Percentiles rank a stretch among this genome's conserved stretches.
Conservation (phyloP, 2,888 invertebrate species). For the Acrocyrtus sp. region DNA sequence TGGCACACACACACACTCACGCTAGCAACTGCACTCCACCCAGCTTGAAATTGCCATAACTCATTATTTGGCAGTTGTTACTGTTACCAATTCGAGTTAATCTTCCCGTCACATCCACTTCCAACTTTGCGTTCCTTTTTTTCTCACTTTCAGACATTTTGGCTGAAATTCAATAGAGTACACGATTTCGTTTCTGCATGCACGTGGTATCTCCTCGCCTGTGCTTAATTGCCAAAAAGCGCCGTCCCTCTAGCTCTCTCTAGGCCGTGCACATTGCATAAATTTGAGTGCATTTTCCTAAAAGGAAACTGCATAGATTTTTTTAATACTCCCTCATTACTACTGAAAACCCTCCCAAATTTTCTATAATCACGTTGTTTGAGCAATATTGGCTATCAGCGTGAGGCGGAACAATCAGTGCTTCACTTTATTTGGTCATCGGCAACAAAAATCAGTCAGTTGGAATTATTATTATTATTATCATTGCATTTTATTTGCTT, state of each 20-base stretch:
- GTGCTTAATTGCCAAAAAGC: neutral
- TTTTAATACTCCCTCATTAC: neutral
- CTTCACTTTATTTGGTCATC: slow-evolving; percentile 10
- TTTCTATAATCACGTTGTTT: neutral
- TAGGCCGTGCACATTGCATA: neutral
- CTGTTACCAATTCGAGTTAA: no score
- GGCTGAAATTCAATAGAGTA: neutral
- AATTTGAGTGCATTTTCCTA: neutral
- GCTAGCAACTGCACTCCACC: neutral
- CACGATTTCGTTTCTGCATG: no score
- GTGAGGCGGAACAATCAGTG: slow-evolving; percentile 1
- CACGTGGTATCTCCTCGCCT: no score
- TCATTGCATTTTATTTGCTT: neutral
- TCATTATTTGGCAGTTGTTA: no score
- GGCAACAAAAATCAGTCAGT: neutral
- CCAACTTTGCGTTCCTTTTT: neutral
- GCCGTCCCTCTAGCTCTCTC: neutral
- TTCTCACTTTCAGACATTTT: neutral
- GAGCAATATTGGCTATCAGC: no score
- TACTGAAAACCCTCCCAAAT: neutral
- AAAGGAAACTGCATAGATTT: neutral
- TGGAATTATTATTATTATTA: no score
- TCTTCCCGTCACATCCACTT: neutral
- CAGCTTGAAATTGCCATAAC: neutral
- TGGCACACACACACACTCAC: no score